Conservation (phyloP, 2,113 vertebrate species). For the Lampris megalopsis region DNA sequence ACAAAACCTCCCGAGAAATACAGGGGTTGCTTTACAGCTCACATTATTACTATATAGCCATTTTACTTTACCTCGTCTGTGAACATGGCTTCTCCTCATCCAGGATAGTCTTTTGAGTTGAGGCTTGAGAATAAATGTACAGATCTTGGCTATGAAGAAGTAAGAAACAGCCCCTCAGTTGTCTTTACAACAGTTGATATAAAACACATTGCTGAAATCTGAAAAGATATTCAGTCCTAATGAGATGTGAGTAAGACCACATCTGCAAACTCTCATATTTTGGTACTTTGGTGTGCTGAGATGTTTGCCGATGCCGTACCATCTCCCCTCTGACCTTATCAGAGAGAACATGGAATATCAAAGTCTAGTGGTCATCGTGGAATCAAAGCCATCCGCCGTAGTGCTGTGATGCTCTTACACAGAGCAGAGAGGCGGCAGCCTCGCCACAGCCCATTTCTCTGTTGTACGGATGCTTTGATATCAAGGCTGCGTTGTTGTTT, state of each 20-base stretch:
- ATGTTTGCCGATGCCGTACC: neutral
- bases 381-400: slow-evolving; percentile 40
- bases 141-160: neutral
- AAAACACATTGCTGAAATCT: too few species aligned
- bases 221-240: neutral
- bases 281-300: neutral
- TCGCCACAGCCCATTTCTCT: neutral
- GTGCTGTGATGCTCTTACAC: slow-evolving; percentile 19
- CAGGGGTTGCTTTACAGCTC: too few species aligned
- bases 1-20: too few species aligned
- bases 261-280: neutral
- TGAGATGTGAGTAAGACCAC: too few species aligned
- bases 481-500: slow-evolving; percentile 21
- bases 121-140: too few species aligned
- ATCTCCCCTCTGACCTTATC: slow-evolving; percentile 3
- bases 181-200: too few species aligned
- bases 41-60: too few species aligned
- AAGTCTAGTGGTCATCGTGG: slow-evolving; percentile 16
- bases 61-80: too few species aligned
- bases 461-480: slow-evolving; percentile 43
- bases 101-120: neutral
- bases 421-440: slow-evolving; percentile 17
- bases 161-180: neutral
- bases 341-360: slow-evolving; percentile 21
- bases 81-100: neutral